These are phyloP conservation scores for Yasuhikotakia modesta DNA, from an alignment of 2,797 vertebrate genomes.

Conservation along the genomic window DNA sequence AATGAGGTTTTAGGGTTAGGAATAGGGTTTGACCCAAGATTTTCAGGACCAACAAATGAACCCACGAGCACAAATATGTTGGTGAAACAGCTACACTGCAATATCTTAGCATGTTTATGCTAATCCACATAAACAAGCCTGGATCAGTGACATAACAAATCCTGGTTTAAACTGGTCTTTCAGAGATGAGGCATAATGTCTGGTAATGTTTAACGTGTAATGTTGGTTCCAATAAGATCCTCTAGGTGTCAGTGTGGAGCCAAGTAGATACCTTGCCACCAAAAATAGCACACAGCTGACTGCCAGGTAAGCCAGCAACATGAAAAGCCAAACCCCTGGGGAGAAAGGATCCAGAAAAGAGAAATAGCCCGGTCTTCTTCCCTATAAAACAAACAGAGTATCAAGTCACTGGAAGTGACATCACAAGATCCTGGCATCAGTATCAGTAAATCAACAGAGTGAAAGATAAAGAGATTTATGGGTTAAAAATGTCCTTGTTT, in stretches of 20 bases:
- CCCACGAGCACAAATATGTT: no score
- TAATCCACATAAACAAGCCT: background rate
- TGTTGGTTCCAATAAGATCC: slow-evolving; percentile 48
- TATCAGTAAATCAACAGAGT: slow-evolving; percentile 25
- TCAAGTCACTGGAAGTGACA: slow-evolving; percentile 13
- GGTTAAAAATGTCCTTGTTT: slow-evolving; percentile 14
- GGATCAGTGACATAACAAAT: no score
- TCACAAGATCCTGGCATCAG: background rate
- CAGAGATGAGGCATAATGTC: background rate
- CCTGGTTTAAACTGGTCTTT: no score
- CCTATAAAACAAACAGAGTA: slow-evolving; percentile 74
- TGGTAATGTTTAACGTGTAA: background rate
- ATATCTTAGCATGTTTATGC: background rate
- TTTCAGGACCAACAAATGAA: no score
- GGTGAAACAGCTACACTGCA: background rate
- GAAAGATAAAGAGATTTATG: slow-evolving; percentile 15
- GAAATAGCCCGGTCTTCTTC: slow-evolving; percentile 95
- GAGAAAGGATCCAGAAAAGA: slow-evolving; percentile 99
- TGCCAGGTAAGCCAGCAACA: slow-evolving; percentile 97
- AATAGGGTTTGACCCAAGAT: no score
- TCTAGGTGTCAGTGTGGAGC: slow-evolving; percentile 71
- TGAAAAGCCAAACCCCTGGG: slow-evolving; percentile 99
- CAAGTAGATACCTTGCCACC: slow-evolving; percentile 88
- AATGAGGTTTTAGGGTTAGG: no score
- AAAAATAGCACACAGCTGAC: slow-evolving; percentile 98